phyloP scores from a whole-genome alignment of 2,888 invertebrate species.

The Stenotaenia linearis region DNA sequence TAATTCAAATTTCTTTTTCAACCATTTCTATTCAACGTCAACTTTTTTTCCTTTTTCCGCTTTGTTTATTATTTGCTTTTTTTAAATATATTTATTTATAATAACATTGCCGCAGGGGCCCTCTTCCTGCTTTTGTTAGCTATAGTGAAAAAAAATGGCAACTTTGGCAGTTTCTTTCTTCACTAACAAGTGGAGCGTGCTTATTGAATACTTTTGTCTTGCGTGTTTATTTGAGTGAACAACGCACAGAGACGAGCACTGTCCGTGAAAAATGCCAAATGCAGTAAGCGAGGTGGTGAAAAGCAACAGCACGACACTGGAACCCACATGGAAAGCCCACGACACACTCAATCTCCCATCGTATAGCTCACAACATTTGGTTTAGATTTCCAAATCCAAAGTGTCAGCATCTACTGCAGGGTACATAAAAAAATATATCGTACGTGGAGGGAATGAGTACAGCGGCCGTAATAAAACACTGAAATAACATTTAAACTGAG shows the following conservation, averaged over 20 bases:
- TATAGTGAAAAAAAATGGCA: neutral
- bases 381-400: neutral
- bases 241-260: neutral
- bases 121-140: neutral
- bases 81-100: neutral
- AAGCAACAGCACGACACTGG: neutral
- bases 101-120: neutral
- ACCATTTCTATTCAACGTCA: neutral
- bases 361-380: neutral
- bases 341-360: neutral
- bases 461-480: neutral
- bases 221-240: neutral
- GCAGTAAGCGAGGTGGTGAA: neutral
- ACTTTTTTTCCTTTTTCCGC: neutral
- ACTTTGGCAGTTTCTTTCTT: neutral
- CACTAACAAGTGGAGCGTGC: neutral
- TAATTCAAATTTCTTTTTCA: neutral
- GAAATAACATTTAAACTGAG: neutral
- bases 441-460: neutral
- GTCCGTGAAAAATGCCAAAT: neutral
- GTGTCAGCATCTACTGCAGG: neutral
- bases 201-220: conserved; percentile 5
- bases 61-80: neutral
- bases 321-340: neutral
- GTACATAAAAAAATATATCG: neutral